Evolutionary conservation across 2,888 invertebrate genomes (phyloP).

Genomic region (Macrophya annulata): DNA sequence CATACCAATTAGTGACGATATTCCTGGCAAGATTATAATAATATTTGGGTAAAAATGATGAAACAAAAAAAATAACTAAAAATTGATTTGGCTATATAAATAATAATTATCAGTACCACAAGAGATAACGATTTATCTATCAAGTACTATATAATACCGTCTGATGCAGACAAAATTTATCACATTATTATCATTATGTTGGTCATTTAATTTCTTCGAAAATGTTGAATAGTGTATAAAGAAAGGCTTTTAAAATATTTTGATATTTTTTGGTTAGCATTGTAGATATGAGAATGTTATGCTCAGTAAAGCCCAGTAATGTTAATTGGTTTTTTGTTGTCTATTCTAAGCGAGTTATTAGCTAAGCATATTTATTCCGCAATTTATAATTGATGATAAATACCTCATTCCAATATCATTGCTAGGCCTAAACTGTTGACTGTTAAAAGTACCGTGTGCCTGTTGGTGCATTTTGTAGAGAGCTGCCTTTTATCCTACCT

Average conservation of each 20-base stretch:
- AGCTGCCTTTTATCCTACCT: slow-evolving; percentile 2
- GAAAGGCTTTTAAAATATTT: neutral
- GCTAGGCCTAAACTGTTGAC: slow-evolving; percentile 41
- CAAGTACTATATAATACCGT: neutral
- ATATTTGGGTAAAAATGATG: neutral
- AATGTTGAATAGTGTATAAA: neutral
- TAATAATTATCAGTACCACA: neutral
- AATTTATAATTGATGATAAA: neutral
- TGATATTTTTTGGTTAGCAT: neutral
- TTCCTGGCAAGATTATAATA: neutral
- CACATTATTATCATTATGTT: neutral
- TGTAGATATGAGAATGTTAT: neutral
- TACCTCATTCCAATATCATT: slow-evolving; percentile 48
- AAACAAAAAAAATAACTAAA: neutral
- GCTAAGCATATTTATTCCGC: neutral
- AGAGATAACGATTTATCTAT: slow-evolving; percentile 9
- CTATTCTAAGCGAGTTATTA: neutral
- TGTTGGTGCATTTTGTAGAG: slow-evolving; percentile 47
- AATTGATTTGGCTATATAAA: neutral
- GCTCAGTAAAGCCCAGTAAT: no score
- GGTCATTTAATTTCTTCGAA: neutral
- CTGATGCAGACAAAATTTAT: neutral
- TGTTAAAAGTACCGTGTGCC: slow-evolving; percentile 30
- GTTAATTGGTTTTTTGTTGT: neutral
- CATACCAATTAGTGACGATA: neutral